Evolutionary conservation across 35 echinoderm and acorn worm genomes (phyloP).

Genomic region (Stichopus chloronotus): DNA sequence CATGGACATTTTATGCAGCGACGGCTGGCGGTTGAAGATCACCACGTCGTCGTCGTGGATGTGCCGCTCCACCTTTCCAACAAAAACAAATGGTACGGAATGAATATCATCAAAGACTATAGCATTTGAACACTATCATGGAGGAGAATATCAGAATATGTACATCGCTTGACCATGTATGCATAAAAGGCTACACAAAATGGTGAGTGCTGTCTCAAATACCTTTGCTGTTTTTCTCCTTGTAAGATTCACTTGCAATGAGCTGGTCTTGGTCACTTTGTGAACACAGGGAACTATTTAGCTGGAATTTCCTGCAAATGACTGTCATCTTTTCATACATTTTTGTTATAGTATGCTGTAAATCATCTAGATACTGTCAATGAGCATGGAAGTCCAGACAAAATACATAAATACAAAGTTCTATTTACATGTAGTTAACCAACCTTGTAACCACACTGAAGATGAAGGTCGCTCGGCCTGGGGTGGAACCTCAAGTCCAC

Average conservation of each 20-base stretch:
- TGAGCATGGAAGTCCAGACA: too few relatives aligned
- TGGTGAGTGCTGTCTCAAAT: too few relatives aligned
- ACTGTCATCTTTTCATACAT: too few relatives aligned
- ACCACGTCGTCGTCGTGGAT: conserved; percentile 90
- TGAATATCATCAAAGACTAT: not conserved
- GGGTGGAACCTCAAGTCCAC: conserved; percentile 92
- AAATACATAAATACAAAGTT: too few relatives aligned
- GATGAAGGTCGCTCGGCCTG: conserved; percentile 89
- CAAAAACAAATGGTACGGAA: not conserved
- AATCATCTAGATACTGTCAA: too few relatives aligned
- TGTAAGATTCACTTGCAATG: too few relatives aligned
- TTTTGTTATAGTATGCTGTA: too few relatives aligned
- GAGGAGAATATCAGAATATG: not conserved
- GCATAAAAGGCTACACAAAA: too few relatives aligned
- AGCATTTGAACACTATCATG: not conserved
- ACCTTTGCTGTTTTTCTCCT: too few relatives aligned
- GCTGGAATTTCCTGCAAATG: too few relatives aligned
- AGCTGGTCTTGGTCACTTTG: too few relatives aligned
- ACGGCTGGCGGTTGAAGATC: conserved; percentile 98
- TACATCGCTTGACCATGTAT: not conserved
- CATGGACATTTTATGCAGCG: conserved; percentile 99
- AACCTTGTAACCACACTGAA: conserved; percentile 99
- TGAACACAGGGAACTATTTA: too few relatives aligned
- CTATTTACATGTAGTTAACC: not conserved
- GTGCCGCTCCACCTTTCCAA: conserved; percentile 85